Conservation (phyloP, 2,888 invertebrate species). For the Noctua janthina region DNA sequence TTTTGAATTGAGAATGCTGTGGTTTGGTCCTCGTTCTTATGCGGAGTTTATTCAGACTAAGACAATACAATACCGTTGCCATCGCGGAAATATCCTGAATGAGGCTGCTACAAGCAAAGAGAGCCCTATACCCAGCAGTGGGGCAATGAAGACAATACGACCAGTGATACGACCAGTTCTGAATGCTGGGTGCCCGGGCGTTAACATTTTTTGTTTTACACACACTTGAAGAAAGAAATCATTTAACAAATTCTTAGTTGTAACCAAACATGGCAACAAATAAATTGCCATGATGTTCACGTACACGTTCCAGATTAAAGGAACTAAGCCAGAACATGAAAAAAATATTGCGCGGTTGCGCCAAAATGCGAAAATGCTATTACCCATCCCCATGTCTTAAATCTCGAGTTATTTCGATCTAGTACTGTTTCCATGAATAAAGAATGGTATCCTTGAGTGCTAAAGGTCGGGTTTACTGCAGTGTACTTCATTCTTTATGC, state of each 20-base stretch:
- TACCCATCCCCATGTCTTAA: constrained; percentile 22
- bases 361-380: constrained; percentile 19
- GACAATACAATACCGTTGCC: neutral
- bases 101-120: too few relatives aligned
- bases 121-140: too few relatives aligned
- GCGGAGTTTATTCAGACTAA: neutral
- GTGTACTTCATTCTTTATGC: constrained; percentile 56
- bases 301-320: neutral
- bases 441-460: constrained; percentile 44
- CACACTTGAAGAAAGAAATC: neutral
- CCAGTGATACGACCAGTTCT: neutral
- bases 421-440: constrained; percentile 47
- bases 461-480: constrained; percentile 59
- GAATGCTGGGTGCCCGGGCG: neutral
- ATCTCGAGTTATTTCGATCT: constrained; percentile 21
- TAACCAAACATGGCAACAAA: neutral
- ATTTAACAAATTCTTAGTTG: neutral
- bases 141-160: too few relatives aligned
- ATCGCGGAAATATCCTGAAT: too few relatives aligned
- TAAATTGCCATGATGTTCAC: constrained; percentile 15
- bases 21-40: neutral
- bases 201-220: neutral
- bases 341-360: neutral
- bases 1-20: constrained; percentile 2
- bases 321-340: neutral